phyloP scores from a whole-genome alignment of 2,797 vertebrate species.

The Siniperca undulata region DNA sequence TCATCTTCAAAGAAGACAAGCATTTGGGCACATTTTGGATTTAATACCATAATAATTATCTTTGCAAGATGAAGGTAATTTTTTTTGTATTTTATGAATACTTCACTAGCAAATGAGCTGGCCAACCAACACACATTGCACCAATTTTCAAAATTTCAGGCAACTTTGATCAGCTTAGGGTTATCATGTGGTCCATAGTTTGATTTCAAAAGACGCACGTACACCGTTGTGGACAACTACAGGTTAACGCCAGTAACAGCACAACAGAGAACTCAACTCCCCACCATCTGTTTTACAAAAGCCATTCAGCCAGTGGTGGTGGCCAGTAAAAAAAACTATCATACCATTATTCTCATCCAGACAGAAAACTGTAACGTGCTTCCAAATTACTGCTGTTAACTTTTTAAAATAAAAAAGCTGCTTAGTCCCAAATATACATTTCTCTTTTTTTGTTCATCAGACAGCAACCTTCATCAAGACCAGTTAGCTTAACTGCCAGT shows the following conservation, averaged over 20 bases:
- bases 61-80: not conserved
- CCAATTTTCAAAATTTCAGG: not conserved
- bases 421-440: not conserved
- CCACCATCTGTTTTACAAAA: not conserved
- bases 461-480: not conserved
- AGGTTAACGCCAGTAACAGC: not conserved
- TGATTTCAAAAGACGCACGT: not conserved
- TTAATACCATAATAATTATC: not conserved
- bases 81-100: not conserved
- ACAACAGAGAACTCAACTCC: not conserved
- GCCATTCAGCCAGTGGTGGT: not conserved
- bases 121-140: not conserved
- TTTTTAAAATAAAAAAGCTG: not conserved
- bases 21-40: not conserved
- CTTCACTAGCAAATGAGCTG: not conserved
- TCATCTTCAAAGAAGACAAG: not conserved
- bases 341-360: not conserved
- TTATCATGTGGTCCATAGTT: not conserved
- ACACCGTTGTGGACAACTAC: not conserved
- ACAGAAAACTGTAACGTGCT: constrained; percentile 6
- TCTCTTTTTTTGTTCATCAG: not conserved
- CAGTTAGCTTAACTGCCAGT: too few relatives aligned
- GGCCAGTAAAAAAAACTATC: not conserved
- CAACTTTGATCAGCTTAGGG: not conserved
- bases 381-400: not conserved